Base-by-base conservation (phyloP, 2,888 invertebrate genomes). In the Apotomis capreana region DNA sequence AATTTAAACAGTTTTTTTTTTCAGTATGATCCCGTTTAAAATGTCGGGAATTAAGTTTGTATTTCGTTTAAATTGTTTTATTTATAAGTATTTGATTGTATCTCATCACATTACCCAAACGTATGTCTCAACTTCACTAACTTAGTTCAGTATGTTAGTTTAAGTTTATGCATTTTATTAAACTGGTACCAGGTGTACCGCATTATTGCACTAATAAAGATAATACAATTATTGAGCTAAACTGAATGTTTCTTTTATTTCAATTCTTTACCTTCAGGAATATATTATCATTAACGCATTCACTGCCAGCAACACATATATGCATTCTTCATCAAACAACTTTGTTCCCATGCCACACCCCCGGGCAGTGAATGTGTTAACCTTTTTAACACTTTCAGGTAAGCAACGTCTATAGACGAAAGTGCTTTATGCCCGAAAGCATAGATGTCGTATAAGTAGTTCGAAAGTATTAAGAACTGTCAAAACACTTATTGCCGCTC, bases 201-300 rank as follows among this genome's bases (percentile, higher is more conserved):
- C 87, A 86, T 89, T 89, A 87, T 85, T 88, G 86, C 88, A 89
- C 90, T 90, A 90, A 90, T 90, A 72, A 73, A 72, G 64, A 60
- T 73, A 90, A 90, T 90, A 68, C 64, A 72, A 69, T 64, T 69
- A 69, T 49, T 63, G 58, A 59, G 54, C 62, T 40, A 15, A 26
- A 26, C 26, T 26, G 2, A 26, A 26, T 59, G 49, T 64, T 9
- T 26, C 13, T 44, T 15, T 46, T n/a, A 57, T 15, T 49, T 57
- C 6, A 40, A 26, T 26, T 26, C 26, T 26, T 26, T 52, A 12
- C 6, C 12, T 57, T 12, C 9, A 12, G 5, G 40, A 6, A 5
- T 40, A 40, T 40, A 40, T 6, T 40, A 40, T 54, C 26, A 26
- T 26, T 26, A n/a, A n/a, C n/a, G n/a, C n/a, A n/a, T n/a, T n/a